Evolutionary conservation across 2,113 vertebrate species (phyloP).

Genomic region (Lates calcarifer): DNA sequence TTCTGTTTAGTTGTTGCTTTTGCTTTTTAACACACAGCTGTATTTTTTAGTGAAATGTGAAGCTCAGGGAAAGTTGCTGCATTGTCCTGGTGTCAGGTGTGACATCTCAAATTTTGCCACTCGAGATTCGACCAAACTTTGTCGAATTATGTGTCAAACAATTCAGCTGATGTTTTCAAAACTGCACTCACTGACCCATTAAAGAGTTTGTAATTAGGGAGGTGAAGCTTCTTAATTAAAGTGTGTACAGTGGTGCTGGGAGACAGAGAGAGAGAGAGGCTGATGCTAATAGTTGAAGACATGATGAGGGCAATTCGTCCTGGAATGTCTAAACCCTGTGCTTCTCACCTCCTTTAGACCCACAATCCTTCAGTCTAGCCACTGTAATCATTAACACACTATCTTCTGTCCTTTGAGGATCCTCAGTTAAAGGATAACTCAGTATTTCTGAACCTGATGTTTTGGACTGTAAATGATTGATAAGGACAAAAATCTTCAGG

Average conservation of each 20-base stretch:
- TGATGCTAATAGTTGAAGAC: constrained; percentile 18
- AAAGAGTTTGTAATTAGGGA: too few relatives aligned
- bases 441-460: too few relatives aligned
- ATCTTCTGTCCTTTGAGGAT: too few relatives aligned
- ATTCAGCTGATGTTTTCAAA: neutral
- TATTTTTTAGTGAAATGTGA: too few relatives aligned
- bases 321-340: constrained; percentile 29
- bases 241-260: neutral
- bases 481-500: too few relatives aligned
- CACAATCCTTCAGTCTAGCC: neutral
- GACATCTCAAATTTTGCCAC: neutral
- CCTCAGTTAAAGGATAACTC: too few relatives aligned
- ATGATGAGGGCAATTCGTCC: constrained; percentile 5
- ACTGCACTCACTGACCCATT: neutral
- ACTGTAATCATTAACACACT: too few relatives aligned
- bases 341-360: too few relatives aligned
- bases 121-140: neutral
- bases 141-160: neutral
- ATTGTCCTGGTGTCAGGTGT: neutral
- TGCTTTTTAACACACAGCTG: neutral
- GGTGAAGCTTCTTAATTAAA: too few relatives aligned
- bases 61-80: neutral
- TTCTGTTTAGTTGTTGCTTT: neutral
- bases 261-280: neutral
- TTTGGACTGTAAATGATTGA: too few relatives aligned